Percentiles rank a stretch among this genome's conserved stretches.
These are phyloP conservation scores for Sigmodon hispidus DNA, from an alignment of 2,113 vertebrate genomes.

Conservation along the genomic window DNA sequence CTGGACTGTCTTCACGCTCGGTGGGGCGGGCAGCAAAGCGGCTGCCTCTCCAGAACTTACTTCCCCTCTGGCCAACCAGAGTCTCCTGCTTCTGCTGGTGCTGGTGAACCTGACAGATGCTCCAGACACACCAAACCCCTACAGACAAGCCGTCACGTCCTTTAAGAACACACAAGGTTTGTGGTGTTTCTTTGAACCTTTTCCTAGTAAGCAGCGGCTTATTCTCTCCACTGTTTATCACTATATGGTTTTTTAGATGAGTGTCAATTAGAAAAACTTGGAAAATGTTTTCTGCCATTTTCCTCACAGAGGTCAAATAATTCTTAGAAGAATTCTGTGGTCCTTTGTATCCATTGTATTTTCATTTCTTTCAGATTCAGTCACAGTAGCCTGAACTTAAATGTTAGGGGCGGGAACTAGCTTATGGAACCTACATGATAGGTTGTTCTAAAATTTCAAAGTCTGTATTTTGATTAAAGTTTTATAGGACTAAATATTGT, in stretches of 20 bases:
- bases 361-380: conserved; percentile 5
- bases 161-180: conserved; percentile 99
- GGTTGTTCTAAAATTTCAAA: neutral
- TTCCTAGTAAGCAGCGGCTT: neutral
- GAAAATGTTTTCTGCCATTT: neutral
- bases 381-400: neutral
- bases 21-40: conserved; percentile 90
- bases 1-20: conserved; percentile 96
- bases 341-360: conserved; percentile 25
- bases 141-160: conserved; percentile 94
- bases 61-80: conserved; percentile 97
- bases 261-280: neutral
- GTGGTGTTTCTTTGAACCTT: conserved; percentile 37
- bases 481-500: conserved; percentile 28
- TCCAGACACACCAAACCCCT: conserved; percentile 93
- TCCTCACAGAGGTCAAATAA: neutral
- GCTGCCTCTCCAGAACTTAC: conserved; percentile 88
- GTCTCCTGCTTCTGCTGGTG: conserved; percentile 94
- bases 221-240: neutral
- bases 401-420: neutral
- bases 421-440: neutral
- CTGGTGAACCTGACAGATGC: conserved; percentile 95
- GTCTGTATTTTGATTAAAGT: neutral
- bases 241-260: neutral
- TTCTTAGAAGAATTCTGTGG: neutral